A percentile compares a stretch with the other conserved stretches of the same genome.
Conservation (phyloP, 2,888 invertebrate genomes). For the Argyra leucocephala region DNA sequence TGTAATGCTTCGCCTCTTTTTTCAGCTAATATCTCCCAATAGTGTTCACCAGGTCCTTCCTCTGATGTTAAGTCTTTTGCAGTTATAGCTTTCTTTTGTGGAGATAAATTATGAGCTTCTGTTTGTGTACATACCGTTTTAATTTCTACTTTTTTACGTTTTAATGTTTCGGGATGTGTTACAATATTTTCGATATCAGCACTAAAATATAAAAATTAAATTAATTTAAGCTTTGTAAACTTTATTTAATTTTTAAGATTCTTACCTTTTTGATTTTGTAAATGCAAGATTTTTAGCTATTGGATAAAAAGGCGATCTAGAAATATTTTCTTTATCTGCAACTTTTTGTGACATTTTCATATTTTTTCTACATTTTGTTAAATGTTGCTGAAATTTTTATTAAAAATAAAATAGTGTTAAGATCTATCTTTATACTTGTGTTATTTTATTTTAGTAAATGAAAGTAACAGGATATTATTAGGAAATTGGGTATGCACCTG, state of each 20-base stretch:
- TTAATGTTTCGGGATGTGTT: constrained; percentile 37
- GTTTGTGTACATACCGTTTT: constrained; percentile 46
- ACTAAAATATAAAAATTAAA: constrained; percentile 14
- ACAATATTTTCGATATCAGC: neutral
- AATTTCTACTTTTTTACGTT: constrained; percentile 43
- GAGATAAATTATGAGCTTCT: constrained; percentile 16
- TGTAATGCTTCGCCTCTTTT: constrained; percentile 62
- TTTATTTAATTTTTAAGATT: neutral
- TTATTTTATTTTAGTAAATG: neutral
- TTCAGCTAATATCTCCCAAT: constrained; percentile 68
- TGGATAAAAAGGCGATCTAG: constrained; percentile 48
- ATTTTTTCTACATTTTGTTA: constrained; percentile 54
- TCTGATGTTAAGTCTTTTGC: constrained; percentile 61
- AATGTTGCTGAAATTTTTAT: constrained; percentile 46
- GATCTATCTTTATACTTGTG: neutral
- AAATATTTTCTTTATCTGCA: constrained; percentile 68
- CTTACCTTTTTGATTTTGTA: constrained; percentile 47
- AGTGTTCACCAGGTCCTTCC: constrained; percentile 59
- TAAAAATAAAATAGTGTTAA: neutral
- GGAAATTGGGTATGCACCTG: constrained; percentile 13
- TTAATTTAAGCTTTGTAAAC: neutral
- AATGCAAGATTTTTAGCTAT: constrained; percentile 27
- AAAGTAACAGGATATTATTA: neutral
- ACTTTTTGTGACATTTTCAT: constrained; percentile 65
- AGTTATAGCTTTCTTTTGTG: constrained; percentile 44